Evolutionary conservation across 1,140 invertebrate genomes (phyloP), one percentile per base, ranked within the genome.

Genomic region (Bombus polaris): DNA sequence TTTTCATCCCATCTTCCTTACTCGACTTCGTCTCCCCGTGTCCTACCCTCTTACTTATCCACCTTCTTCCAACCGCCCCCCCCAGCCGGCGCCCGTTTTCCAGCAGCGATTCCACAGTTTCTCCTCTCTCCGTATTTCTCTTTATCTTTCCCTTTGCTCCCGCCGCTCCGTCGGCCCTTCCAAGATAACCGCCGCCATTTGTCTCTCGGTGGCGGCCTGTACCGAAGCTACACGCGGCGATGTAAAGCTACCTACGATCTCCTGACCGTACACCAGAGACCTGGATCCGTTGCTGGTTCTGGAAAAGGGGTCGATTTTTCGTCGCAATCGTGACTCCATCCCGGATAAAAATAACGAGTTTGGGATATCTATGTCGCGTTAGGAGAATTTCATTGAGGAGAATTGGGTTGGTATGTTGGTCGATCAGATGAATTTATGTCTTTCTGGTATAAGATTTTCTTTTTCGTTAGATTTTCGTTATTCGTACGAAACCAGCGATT

Each of bases 1-100:
- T 94, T 93, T 91, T 93, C 93, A 90, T 93, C 93, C 91, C 91
- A 93, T 93, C 90, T 93, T 93, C 89, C 89, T 92, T 90, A 88
- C 85, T 83, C 90, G 83, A 74, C 88, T 84, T 73, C 65, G 85
- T 85, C 89, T 90, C 85, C 84, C 85, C 85, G 75, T 66, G n/a
- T 9, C n/a, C 65, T 22, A 8, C 15, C 32, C 44, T 25, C 44
- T 37, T 13, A 22, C 70, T 35, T 83, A 77, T 22, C 59, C 37
- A 9, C 59, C 8, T 68, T 37, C 28, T 76, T 32, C n/a, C 35
- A 73, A 39, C 10, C 57, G 13, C 9, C 37, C 37, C 15, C 37
- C 1, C 25, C 44, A 37, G 15, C 37, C 42, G 42, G 22, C 44
- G 18, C n/a, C n/a, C 53, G n/a, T 25, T 75, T 15, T 77, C 77